A percentile compares a stretch with the other conserved stretches of the same genome.
Evolutionary conservation across 2,113 vertebrate genomes (phyloP).

Genomic region (Burhinus bistriatus): DNA sequence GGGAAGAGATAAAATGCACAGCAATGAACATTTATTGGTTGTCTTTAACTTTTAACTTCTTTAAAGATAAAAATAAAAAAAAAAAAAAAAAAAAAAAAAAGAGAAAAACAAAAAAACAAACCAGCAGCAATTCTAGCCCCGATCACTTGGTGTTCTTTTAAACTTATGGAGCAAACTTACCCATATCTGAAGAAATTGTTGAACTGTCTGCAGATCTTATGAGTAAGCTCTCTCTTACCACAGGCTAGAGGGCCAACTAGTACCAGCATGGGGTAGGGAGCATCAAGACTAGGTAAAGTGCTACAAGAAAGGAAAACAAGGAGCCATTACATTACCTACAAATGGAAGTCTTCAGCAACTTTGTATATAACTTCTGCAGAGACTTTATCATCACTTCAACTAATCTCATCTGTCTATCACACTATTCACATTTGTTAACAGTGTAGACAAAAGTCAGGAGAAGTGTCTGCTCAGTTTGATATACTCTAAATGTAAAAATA

Average conservation of each 20-base stretch:
- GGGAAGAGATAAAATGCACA: neutral
- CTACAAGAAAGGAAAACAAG: conserved; percentile 65
- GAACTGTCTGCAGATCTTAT: conserved; percentile 86
- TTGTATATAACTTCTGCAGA: neutral
- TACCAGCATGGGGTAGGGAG: conserved; percentile 89
- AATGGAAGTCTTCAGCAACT: neutral
- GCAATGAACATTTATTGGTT: neutral
- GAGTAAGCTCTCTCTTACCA: conserved; percentile 85
- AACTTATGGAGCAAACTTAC: conserved; percentile 67
- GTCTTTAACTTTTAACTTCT: neutral
- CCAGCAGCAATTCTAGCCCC: neutral
- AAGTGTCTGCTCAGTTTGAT: neutral
- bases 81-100: neutral
- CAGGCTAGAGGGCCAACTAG: conserved; percentile 84
- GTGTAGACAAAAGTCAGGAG: fast-evolving
- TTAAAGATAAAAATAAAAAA: neutral
- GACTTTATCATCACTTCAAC: neutral
- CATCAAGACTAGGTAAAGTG: conserved; percentile 77
- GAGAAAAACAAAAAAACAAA: neutral
- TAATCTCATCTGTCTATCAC: neutral
- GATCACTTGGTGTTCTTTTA: neutral
- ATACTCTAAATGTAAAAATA: neutral
- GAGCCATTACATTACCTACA: neutral
- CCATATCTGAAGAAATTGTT: conserved; percentile 83
- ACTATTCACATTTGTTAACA: neutral